These are phyloP conservation scores for Clarias magur DNA, from an alignment of 2,113 vertebrate genomes.

Conservation along the genomic window DNA sequence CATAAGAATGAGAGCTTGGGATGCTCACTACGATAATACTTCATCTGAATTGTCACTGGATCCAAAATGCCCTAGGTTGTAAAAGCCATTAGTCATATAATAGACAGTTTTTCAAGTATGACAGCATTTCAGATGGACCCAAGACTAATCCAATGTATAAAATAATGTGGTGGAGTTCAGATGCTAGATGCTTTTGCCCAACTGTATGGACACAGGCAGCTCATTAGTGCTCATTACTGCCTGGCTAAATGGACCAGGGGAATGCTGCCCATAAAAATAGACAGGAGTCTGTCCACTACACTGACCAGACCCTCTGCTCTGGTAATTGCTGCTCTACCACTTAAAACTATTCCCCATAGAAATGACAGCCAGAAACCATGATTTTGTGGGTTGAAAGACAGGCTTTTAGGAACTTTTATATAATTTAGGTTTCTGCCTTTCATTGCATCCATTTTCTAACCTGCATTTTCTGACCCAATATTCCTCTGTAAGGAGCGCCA, in stretches of 20 bases:
- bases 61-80: neutral
- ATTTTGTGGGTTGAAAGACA: conserved; percentile 18
- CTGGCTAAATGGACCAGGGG: conserved; percentile 70
- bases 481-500: neutral
- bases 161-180: conserved; percentile 44
- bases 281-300: conserved; percentile 61
- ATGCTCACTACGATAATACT: neutral
- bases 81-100: conserved; percentile 8
- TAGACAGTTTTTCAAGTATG: conserved; percentile 5
- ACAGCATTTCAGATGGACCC: conserved; percentile 10
- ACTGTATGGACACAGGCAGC: conserved; percentile 62
- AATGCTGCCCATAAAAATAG: conserved; percentile 71
- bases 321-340: conserved; percentile 58
- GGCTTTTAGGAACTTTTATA: conserved; percentile 17
- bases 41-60: neutral
- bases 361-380: conserved; percentile 38
- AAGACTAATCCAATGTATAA: conserved; percentile 28
- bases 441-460: neutral
- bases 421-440: conserved; percentile 5
- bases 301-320: conserved; percentile 42
- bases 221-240: conserved; percentile 74
- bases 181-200: conserved; percentile 63
- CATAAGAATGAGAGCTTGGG: neutral
- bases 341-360: conserved; percentile 51
- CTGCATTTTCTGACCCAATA: neutral